A percentile compares a stretch with the other conserved stretches of the same genome.
Evolutionary conservation across 2,797 vertebrate genomes (phyloP).

Genomic region (Enoplosus armatus): DNA sequence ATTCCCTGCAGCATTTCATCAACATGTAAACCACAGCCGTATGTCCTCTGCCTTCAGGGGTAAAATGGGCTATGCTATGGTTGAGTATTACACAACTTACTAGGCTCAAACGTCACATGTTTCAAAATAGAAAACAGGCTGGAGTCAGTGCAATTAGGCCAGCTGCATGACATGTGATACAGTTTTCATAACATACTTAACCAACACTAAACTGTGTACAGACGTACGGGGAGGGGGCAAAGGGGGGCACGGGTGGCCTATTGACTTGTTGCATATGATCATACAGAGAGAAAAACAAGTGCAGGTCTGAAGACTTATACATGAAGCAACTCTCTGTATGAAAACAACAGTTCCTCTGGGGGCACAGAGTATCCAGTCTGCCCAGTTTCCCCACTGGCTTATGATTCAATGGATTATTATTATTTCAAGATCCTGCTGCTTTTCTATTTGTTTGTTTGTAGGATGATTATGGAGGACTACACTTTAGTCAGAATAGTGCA

Average conservation of each 20-base stretch:
- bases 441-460: not conserved
- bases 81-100: conserved; percentile 35
- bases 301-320: not conserved
- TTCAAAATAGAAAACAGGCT: conserved; percentile 45
- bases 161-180: conserved; percentile 18
- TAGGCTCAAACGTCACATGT: conserved; percentile 23
- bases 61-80: not conserved
- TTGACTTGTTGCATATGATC: not conserved
- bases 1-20: not conserved
- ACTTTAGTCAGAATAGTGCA: not conserved
- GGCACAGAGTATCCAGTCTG: not conserved
- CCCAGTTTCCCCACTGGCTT: not conserved
- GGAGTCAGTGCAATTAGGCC: not conserved
- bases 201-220: not conserved
- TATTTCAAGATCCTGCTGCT: not conserved
- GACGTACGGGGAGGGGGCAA: too few relatives aligned
- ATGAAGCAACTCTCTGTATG: not conserved
- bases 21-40: not conserved
- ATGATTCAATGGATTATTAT: not conserved
- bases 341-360: not conserved
- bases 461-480: not conserved
- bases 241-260: too few relatives aligned
- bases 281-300: not conserved
- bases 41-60: conserved; percentile 6
- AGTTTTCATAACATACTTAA: conserved; percentile 5